These are phyloP conservation scores for Elymnias hypermnestra DNA, from an alignment of 1,140 invertebrate species.

Conservation along the genomic window DNA sequence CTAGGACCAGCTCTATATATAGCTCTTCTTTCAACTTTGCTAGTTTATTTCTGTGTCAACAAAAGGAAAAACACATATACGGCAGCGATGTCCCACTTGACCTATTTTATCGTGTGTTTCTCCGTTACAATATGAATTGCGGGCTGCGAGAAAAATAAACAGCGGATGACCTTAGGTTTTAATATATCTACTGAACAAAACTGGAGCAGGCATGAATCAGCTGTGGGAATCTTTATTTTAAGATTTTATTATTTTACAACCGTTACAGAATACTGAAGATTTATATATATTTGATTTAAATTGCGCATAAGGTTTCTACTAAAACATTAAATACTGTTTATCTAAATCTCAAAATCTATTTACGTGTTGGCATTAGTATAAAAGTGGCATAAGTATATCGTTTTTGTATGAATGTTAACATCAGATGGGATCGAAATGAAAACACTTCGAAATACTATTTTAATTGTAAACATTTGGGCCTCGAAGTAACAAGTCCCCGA, in stretches of 20 bases:
- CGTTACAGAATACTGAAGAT: too few relatives aligned
- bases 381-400: too few relatives aligned
- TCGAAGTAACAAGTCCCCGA: too few relatives aligned
- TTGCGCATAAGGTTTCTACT: too few relatives aligned
- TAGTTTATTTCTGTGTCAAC: background rate
- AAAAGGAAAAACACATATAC: background rate
- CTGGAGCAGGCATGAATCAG: conserved; percentile 17
- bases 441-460: too few relatives aligned
- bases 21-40: background rate
- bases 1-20: background rate
- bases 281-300: too few relatives aligned
- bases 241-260: conserved; percentile 1
- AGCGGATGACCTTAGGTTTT: conserved; percentile 20
- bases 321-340: too few relatives aligned
- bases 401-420: too few relatives aligned
- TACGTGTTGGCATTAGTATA: too few relatives aligned
- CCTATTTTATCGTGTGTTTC: conserved; percentile 6
- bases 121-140: conserved; percentile 15
- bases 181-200: conserved; percentile 11
- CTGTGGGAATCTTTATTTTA: conserved; percentile 7
- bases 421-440: too few relatives aligned
- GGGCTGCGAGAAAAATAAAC: conserved; percentile 14
- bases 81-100: conserved; percentile 2
- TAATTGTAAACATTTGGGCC: too few relatives aligned
- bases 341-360: too few relatives aligned